Conservation (phyloP, 2,113 vertebrate genomes). For the Isichthys henryi region DNA sequence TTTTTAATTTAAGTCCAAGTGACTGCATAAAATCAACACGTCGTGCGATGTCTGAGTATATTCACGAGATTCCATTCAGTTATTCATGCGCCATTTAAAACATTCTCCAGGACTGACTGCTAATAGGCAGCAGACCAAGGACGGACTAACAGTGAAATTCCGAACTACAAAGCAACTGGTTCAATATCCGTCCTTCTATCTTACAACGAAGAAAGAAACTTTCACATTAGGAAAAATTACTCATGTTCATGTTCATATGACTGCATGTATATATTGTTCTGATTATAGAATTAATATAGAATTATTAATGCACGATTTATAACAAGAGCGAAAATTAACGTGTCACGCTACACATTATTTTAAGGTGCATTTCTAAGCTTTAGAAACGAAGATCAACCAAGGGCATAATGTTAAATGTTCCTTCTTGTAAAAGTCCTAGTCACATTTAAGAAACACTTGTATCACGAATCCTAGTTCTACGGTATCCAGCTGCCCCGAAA, state of each 20-base stretch:
- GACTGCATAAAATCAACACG: not conserved
- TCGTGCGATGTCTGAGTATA: not conserved
- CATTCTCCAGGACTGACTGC: not conserved
- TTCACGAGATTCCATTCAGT: not conserved
- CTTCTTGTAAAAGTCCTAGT: not conserved
- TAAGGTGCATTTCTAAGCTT: not conserved
- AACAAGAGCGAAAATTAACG: not conserved
- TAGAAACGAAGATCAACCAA: not conserved
- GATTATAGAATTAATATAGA: not conserved
- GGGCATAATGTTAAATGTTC: not conserved
- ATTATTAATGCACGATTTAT: not conserved
- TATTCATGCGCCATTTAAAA: not conserved
- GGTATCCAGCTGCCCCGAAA: no score
- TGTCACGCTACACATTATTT: not conserved
- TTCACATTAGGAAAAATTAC: not conserved
- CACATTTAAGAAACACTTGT: not conserved
- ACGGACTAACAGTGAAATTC: not conserved
- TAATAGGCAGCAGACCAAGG: not conserved
- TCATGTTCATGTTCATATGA: no score
- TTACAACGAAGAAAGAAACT: not conserved
- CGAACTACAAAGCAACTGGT: not conserved
- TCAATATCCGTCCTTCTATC: not conserved
- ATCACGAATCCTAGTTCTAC: not conserved
- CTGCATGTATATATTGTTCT: not conserved
- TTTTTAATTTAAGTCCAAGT: not conserved